A percentile compares a stretch with the other conserved stretches of the same genome.
Conservation (phyloP, 2,797 vertebrate genomes). For the Eidolon dupreanum region DNA sequence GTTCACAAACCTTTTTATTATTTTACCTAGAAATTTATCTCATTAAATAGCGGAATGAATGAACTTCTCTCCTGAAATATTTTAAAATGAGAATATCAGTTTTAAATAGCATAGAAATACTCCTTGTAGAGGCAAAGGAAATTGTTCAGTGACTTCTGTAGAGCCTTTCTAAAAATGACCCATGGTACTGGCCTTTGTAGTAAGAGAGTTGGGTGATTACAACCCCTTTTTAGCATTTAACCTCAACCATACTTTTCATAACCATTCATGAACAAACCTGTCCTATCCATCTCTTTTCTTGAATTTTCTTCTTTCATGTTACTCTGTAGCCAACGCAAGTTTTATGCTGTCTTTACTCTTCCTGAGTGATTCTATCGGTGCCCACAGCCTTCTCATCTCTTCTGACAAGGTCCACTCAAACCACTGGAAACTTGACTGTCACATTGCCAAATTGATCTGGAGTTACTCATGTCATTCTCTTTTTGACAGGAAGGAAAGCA, state of each 20-base stretch:
- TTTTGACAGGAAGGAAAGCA: constrained; percentile 30
- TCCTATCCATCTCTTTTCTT: not conserved
- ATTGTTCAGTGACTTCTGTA: not conserved
- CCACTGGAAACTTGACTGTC: not conserved
- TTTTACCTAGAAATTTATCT: not conserved
- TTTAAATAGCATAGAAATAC: not conserved
- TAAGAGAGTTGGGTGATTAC: not conserved
- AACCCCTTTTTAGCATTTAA: not conserved
- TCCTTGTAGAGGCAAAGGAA: not conserved
- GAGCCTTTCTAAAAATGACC: not conserved
- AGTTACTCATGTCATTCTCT: not conserved
- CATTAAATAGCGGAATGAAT: not conserved
- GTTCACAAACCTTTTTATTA: not conserved
- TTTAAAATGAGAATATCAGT: not conserved
- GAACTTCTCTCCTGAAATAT: not conserved
- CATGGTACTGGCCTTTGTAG: not conserved
- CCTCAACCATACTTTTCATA: not conserved
- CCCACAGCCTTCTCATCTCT: not conserved
- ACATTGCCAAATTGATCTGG: not conserved
- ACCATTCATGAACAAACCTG: not conserved
- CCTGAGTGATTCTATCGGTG: not conserved
- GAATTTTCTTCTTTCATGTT: not conserved
- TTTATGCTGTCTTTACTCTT: not conserved
- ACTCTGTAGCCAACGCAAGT: not conserved
- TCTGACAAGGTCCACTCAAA: not conserved